These are phyloP conservation scores for Ditylenchus dipsaci DNA, from an alignment of 1,140 invertebrate genomes.

Conservation along the genomic window DNA sequence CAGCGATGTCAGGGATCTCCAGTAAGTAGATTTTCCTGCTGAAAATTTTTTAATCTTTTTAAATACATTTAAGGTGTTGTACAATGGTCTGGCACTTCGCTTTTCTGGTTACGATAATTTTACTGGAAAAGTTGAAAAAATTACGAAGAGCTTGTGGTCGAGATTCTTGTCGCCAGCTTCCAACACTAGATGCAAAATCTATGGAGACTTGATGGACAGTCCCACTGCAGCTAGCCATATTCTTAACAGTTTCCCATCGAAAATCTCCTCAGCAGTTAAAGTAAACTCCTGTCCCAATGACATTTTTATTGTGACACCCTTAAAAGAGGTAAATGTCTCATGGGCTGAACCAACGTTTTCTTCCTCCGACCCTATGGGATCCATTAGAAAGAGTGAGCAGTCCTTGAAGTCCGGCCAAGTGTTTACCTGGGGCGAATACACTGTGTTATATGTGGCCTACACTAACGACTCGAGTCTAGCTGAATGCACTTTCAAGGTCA, in stretches of 20 bases:
- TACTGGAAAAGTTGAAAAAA: conserved; percentile 52
- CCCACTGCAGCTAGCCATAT: not conserved
- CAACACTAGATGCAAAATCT: too few relatives aligned
- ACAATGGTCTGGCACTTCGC: conserved; percentile 75
- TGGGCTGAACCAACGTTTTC: conserved; percentile 88
- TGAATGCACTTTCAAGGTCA: conserved; percentile 86
- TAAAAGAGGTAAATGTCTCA: conserved; percentile 81
- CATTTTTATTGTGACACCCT: conserved; percentile 84
- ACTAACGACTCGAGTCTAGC: conserved; percentile 77
- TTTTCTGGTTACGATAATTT: conserved; percentile 85
- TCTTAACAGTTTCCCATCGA: not conserved
- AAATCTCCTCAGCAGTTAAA: conserved; percentile 2
- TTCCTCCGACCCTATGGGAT: conserved; percentile 70
- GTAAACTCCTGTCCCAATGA: conserved; percentile 85
- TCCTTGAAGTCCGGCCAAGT: conserved; percentile 81
- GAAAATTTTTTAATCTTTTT: not conserved
- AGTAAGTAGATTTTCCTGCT: not conserved
- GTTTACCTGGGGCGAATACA: conserved; percentile 83
- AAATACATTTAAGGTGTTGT: conserved; percentile 73
- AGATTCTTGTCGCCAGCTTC: conserved; percentile 69
- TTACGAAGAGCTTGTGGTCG: conserved; percentile 54
- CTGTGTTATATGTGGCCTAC: conserved; percentile 84
- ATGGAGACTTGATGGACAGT: not conserved
- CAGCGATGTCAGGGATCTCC: conserved; percentile 66
- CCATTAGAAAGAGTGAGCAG: conserved; percentile 75